These are phyloP conservation scores for Adoxophyes honmai DNA, from an alignment of 1,140 invertebrate genomes.

Conservation along the genomic window DNA sequence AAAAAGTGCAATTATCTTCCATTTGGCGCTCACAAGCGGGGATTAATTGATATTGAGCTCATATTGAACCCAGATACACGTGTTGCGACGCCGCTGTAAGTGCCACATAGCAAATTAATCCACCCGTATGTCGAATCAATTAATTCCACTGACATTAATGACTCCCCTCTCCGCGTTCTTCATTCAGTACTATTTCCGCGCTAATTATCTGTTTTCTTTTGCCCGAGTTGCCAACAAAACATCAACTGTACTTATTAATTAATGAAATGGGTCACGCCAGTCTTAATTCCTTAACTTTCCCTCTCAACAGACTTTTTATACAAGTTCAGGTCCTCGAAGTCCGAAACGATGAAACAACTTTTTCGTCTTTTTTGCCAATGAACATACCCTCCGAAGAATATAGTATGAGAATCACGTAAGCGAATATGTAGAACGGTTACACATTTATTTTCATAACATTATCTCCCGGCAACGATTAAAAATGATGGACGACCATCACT, in stretches of 20 bases:
- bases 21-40: constrained; percentile 1
- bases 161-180: too few species aligned
- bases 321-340: background rate
- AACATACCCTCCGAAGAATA: background rate
- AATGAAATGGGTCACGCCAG: background rate
- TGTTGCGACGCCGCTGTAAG: background rate
- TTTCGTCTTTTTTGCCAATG: too few species aligned
- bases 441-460: constrained; percentile 12
- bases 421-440: background rate
- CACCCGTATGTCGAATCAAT: constrained; percentile 5
- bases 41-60: constrained; percentile 13
- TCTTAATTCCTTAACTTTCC: constrained; percentile 8
- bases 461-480: constrained; percentile 28
- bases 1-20: constrained; percentile 14
- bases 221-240: too few species aligned
- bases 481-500: constrained; percentile 35
- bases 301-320: background rate
- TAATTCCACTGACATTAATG: background rate
- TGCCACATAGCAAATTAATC: constrained; percentile 3
- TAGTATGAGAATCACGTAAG: background rate
- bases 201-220: too few species aligned
- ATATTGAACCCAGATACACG: background rate
- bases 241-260: background rate
- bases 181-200: too few species aligned
- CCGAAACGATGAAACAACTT: too few species aligned